Base-by-base conservation (phyloP, 1,140 invertebrate genomes). In the Lucilia cuprina region DNA sequence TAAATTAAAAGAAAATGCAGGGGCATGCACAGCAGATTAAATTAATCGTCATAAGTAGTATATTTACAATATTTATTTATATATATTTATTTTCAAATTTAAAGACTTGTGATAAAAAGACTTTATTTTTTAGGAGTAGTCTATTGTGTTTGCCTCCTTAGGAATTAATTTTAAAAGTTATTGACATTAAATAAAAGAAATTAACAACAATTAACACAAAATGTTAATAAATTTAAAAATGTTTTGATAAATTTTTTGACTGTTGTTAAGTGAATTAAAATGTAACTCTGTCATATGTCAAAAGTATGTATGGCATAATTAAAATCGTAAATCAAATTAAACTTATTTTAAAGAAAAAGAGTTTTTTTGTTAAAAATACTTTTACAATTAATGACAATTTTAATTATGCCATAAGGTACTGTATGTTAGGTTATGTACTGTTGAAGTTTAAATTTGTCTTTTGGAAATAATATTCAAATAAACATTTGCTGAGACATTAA, bases 401-500 rank as follows among this genome's bases (percentile, higher is more conserved):
- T 30, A 30, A 30, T 41, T 41, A 41, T 41, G 41, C 41, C 1
- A 41, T 41, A 41, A 2, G 2, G 41, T 41, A 3, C 10, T 41
- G 41, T 41, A 41, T 10, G 25, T 30, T 30, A 30, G 25, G 35
- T 12, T 30, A 77, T 77, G 34, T 77, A 77, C 74, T 41, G 13
- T 14, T 77, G 34, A 41, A 77, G 13, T 7, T 41, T 50, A 49
- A 80, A 80, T 80, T 80, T 80, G 77, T 50, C 77, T 80, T 80
- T 80, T 80, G 77, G 77, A 80, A 78, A 80, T 75, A 50, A 70
- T 70, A 17, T 55, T 55, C 5, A 55, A 55, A 14, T 1, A 55
- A 41, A 41, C 41, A 41, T 10, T 41, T 41, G 41, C 5, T 41
- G 2, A 3, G 41, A 41, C 7, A 7, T 41, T 30, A 30, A 30